Base-by-base conservation (phyloP, 2,113 vertebrate genomes). In the Microtus ochrogaster region DNA sequence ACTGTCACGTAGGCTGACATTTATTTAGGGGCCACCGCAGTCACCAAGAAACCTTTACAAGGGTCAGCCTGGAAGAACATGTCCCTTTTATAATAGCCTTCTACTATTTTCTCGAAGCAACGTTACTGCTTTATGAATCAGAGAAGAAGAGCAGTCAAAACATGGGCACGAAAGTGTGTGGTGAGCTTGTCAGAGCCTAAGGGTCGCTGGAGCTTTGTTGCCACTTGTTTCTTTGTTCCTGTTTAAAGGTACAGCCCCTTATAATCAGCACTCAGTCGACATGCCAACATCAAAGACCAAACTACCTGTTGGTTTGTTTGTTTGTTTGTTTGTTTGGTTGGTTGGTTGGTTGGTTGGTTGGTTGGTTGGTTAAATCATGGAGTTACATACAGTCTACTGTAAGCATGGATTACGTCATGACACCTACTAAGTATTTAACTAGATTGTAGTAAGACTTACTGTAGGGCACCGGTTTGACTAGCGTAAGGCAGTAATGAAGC, bases 381-480 rank as follows among this genome's bases (percentile, higher is more conserved):
- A 68, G 17, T 85, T 94, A 47, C 0, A 4, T 13, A 78, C 52
- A 14, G 9, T 76, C 30, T 81, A 22, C 49, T 44, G 14, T 92
- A 92, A 91, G 93, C 68, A 92, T 86, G 6, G 3, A 49, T 87
- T 96, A 47, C 10, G 47, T 87, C 92, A 33, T 95, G 93, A 82
- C 30, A 89, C 66, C 47, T 83, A 28, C 41, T 74, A 79, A 92
- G 8, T 55, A 76, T 92, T 94, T 78, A 88, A 44, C 85, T 76
- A 79, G 78, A 49, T 76, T 93, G 76, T 36, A 91, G 61, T 49
- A 61, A 73, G 10, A 83, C 28, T 93, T 95, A 8, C 74, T 13
- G 58, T 88, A 58, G 66, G 63, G 63, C 82, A 5, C 89, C 55
- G 81, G 16, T 90, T 91, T 95, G 44, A 66, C 47, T 89, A 68